phyloP scores from a whole-genome alignment of 1,140 invertebrate species.

The Hyphantria cunea region DNA sequence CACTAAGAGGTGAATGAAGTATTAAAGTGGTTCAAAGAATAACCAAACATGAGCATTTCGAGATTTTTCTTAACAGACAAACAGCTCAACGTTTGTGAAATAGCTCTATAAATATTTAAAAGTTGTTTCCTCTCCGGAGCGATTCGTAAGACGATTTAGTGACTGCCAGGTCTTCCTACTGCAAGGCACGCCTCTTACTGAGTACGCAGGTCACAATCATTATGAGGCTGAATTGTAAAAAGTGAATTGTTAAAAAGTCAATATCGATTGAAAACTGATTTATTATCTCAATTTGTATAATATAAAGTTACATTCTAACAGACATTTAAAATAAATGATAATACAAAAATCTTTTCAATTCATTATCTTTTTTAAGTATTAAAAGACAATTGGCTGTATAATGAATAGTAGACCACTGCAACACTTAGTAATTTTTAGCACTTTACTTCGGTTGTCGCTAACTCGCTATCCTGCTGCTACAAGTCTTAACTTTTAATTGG shows the following conservation, averaged over 20 bases:
- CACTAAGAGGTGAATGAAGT: constrained; percentile 3
- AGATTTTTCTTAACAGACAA: constrained; percentile 29
- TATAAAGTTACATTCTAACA: no score
- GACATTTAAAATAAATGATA: no score
- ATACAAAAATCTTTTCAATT: no score
- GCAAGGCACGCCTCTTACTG: not conserved
- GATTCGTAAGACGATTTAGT: constrained; percentile 38
- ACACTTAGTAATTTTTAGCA: constrained; percentile 42
- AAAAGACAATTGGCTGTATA: no score
- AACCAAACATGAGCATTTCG: constrained; percentile 20
- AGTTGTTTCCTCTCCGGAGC: constrained; percentile 23
- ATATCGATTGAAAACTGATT: no score
- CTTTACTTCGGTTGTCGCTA: constrained; percentile 55
- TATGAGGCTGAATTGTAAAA: constrained; percentile 2
- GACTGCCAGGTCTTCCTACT: constrained; percentile 6
- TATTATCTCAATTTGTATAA: no score
- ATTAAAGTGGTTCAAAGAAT: not conserved
- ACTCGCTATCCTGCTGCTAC: constrained; percentile 32
- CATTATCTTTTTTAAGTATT: no score
- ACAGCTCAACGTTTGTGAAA: constrained; percentile 31
- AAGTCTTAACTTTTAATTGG: constrained; percentile 68
- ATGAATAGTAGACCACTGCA: constrained; percentile 41
- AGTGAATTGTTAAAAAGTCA: no score
- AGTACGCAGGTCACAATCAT: constrained; percentile 6
- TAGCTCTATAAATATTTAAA: constrained; percentile 45